Conservation (phyloP, 2,888 invertebrate genomes). For the Pinctada fucata region DNA sequence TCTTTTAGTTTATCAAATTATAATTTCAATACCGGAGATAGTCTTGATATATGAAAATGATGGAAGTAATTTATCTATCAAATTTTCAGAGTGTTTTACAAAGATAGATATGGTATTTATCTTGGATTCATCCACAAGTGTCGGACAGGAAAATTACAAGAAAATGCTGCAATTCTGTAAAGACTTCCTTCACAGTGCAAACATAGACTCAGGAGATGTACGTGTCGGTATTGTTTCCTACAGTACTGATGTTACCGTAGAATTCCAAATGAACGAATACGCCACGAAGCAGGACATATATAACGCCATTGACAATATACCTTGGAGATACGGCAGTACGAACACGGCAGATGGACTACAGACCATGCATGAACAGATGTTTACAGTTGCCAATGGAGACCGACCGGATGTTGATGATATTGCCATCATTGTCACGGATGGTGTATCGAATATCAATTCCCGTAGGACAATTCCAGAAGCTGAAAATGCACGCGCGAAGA, state of each 20-base stretch:
- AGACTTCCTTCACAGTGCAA: conserved; percentile 62
- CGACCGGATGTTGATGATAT: conserved; percentile 58
- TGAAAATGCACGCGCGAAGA: conserved; percentile 39
- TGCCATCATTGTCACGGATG: conserved; percentile 62
- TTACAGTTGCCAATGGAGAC: conserved; percentile 63
- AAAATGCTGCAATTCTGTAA: conserved; percentile 67
- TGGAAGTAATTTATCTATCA: no score
- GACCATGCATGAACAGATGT: conserved; percentile 61
- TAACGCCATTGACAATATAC: conserved; percentile 65
- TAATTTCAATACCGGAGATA: no score
- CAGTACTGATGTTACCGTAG: conserved; percentile 62
- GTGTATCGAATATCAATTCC: conserved; percentile 66
- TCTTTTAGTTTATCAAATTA: no score
- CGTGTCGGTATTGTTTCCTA: conserved; percentile 68
- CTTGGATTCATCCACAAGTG: conserved; percentile 72
- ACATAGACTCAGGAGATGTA: conserved; percentile 61
- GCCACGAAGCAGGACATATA: conserved; percentile 52
- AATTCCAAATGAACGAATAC: conserved; percentile 67
- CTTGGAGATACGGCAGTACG: conserved; percentile 67
- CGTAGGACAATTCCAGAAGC: conserved; percentile 63
- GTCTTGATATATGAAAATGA: no score
- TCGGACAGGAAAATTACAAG: conserved; percentile 68
- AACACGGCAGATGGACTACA: conserved; percentile 70
- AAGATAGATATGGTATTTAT: conserved; percentile 70
- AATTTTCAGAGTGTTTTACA: not conserved